Conservation (phyloP, 2,113 vertebrate genomes). For the Zosterops pallidus region DNA sequence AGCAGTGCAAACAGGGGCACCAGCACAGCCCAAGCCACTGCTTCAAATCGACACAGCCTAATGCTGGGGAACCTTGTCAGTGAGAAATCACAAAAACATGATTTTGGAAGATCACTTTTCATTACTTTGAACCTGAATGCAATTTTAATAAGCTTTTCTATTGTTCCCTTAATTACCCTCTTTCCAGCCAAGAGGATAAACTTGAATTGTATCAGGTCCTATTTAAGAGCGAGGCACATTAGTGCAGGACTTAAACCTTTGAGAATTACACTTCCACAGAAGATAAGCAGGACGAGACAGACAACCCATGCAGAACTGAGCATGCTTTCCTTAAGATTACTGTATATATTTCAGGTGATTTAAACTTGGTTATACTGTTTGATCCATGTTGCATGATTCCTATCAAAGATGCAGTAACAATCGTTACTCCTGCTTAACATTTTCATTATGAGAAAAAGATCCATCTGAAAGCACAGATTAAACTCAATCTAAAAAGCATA, state of each 20-base stretch:
- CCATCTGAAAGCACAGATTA: background rate
- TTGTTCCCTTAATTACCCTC: slow-evolving; percentile 8
- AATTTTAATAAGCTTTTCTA: slow-evolving; percentile 22
- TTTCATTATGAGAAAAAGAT: slow-evolving; percentile 1
- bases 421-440: background rate
- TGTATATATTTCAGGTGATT: background rate
- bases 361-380: background rate
- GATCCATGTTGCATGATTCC: background rate
- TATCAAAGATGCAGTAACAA: background rate
- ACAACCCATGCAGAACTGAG: background rate
- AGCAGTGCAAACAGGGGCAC: background rate
- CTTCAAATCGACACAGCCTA: background rate
- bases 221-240: background rate
- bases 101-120: background rate
- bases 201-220: background rate
- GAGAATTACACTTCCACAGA: background rate
- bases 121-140: background rate
- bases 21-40: background rate
- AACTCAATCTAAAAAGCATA: background rate
- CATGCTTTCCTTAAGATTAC: background rate
- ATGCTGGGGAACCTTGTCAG: background rate
- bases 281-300: background rate
- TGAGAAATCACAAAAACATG: background rate
- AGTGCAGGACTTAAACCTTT: background rate
- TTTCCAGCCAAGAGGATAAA: background rate